Conservation (phyloP, 2,888 invertebrate species). For the Caenorhabditis uteleia region DNA sequence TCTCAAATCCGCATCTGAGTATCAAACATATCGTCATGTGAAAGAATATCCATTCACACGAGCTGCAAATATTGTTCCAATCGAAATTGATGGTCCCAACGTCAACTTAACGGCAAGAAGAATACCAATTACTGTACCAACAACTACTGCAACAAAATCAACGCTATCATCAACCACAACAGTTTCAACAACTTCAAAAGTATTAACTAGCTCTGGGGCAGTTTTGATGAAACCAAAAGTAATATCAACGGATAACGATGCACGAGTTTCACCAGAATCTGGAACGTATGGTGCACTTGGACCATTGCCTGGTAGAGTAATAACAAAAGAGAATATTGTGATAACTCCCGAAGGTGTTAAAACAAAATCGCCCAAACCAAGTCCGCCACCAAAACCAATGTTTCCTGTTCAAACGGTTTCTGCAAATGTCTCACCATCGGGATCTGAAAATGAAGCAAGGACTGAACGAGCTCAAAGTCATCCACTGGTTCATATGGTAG, state of each 20-base stretch:
- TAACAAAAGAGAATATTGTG: conserved; percentile 61
- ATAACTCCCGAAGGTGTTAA: conserved; percentile 61
- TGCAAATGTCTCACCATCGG: conserved; percentile 17
- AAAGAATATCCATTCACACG: conserved; percentile 47
- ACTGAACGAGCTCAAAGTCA: conserved; percentile 33
- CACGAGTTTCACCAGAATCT: conserved; percentile 40
- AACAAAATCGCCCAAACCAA: conserved; percentile 51
- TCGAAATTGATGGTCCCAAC: conserved; percentile 65
- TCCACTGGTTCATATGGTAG: conserved; percentile 47
- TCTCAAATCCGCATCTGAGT: conserved; percentile 39
- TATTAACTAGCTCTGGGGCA: conserved; percentile 51
- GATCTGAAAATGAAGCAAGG: conserved; percentile 20
- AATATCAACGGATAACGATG: conserved; percentile 36
- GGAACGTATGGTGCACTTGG: conserved; percentile 57
- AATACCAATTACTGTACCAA: no score
- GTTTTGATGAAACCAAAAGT: conserved; percentile 52
- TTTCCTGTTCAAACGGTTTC: conserved; percentile 20
- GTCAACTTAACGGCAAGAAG: conserved; percentile 38
- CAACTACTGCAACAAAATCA: no score
- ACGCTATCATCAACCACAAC: conserved; percentile 17
- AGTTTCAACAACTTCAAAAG: conserved; percentile 30
- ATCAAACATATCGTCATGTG: conserved; percentile 37
- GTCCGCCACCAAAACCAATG: conserved; percentile 63
- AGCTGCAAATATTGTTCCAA: conserved; percentile 50
- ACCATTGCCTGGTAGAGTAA: conserved; percentile 63